Evolutionary conservation across 2,888 invertebrate genomes (phyloP), one percentile per base, ranked within the genome.

Genomic region (Psylliodes chrysocephalus): DNA sequence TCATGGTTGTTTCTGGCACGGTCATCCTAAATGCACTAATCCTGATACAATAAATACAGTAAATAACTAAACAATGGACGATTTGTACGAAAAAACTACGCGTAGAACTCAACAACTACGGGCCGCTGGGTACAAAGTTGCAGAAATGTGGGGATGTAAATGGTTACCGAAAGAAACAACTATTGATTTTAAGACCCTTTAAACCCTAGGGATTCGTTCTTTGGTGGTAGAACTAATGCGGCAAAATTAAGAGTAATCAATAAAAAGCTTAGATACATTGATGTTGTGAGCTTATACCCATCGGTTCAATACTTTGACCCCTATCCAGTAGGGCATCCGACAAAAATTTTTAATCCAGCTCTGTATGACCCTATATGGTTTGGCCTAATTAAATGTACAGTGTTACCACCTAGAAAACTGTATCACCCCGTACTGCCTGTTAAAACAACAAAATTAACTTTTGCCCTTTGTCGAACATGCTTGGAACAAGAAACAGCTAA

Each of bases 201-300:
- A 18, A 18, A 51, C 5, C 51, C 65, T 10, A 59, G 71, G 5
- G 66, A 71, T 22, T 63, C 62, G 7, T 70, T 68, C 51, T 68
- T 62, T 17, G 66, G 64, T 5, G 69, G 68, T 0, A 22, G 71
- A 44, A 70, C 64, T 14, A 60, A 60, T 12, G 62, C 57, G 28
- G 35, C 30, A 47, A 35, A 33, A 18, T n/a, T 17, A 4, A 61
- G 57, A 30, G 63, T 56, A 44, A 53, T 38, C 12, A 2, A 1
- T 46, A 28, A 35, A 49, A 59, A 72, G 61, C 73, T 77, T 5
- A 63, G 60, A 7, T 75, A 77, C 49, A 25, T 71, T 0, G 73
- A 76, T 57, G 67, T 77, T 4, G 72, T 75, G 67, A 72, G 69
- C 10, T 33, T 60, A 4, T 64, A 54, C 12, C 56, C 33, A 6